Base-by-base conservation (phyloP, 1,140 invertebrate genomes). In the Brachionus asplanchnoidis region DNA sequence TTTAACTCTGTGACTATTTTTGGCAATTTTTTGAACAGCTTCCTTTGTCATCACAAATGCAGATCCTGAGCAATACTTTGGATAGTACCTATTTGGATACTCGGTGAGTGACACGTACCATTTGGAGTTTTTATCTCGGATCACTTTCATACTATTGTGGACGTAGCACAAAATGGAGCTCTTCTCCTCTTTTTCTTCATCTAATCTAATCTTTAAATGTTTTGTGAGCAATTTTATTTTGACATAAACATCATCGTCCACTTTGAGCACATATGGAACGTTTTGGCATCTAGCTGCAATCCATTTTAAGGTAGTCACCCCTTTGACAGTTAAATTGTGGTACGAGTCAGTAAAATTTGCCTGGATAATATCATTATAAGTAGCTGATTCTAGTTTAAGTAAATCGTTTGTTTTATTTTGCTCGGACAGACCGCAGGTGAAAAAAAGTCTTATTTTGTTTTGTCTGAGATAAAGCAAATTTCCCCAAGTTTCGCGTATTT, bases 201-300 rank as follows among this genome's bases (percentile, higher is more conserved):
- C 20, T 28, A 56, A 56, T n/a, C 46, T 32, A 1, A 65, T 2
- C 17, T 12, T 80, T 23, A 82, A 82, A 36, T 82, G 53, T 17
- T 68, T 17, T 3, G 40, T 65, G 5, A 82, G 12, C 11, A 4
- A 12, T 20, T 82, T 20, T 9, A 17, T 65, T 32, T 60, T 23
- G 2, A 87, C 87, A 65, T 86, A 75, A 9, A 86, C 66, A 60
- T 87, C 86, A 68, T 87, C 86, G 28, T 87, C 85, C 1, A 85
- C 77, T 85, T 85, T 86, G 8, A 86, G 78, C 28, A 85, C 77
- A 23, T 79, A 85, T 3, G 53, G 23, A 6, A 85, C 73, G 7
- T 70, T 36, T 20, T 46, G 14, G 65, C 86, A 87, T 73, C 85
- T 65, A 6, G n/a, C 20, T 8, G 70, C 77, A 1, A 83, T 65